These are phyloP conservation scores for Lacerta viridis DNA, from an alignment of 2,797 vertebrate genomes.

Conservation along the genomic window DNA sequence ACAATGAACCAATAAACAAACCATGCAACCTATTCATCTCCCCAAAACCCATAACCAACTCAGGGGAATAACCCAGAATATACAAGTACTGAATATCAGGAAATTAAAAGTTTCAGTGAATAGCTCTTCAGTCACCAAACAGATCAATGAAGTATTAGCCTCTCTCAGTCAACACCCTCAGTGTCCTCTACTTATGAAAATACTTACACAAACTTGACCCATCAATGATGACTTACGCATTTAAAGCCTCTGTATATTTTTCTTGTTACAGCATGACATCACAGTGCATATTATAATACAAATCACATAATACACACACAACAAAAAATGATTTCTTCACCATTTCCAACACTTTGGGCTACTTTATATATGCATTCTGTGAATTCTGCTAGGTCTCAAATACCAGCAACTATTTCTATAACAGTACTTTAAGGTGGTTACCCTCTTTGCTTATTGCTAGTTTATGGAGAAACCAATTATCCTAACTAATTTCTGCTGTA, in stretches of 20 bases:
- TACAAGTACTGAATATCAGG: background rate
- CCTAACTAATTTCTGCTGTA: constrained; percentile 7
- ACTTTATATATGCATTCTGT: too few relatives aligned
- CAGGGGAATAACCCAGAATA: background rate
- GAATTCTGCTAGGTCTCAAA: too few relatives aligned
- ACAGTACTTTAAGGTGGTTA: background rate
- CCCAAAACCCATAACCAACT: background rate
- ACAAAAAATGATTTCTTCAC: too few relatives aligned
- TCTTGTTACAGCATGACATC: too few relatives aligned
- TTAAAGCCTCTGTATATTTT: background rate
- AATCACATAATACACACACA: too few relatives aligned
- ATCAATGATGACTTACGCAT: background rate
- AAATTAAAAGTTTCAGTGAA: background rate
- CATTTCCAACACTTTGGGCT: too few relatives aligned
- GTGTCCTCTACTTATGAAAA: background rate
- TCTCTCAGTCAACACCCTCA: background rate
- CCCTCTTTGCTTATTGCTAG: background rate
- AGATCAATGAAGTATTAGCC: background rate
- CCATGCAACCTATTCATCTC: background rate
- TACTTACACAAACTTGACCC: background rate
- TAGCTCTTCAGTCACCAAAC: background rate
- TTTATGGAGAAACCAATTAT: constrained; percentile 23
- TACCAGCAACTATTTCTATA: too few relatives aligned
- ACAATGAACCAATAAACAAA: background rate
- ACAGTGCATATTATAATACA: too few relatives aligned